These are phyloP conservation scores for Poeciliopsis retropinna DNA, from an alignment of 2,113 vertebrate species.

Conservation along the genomic window DNA sequence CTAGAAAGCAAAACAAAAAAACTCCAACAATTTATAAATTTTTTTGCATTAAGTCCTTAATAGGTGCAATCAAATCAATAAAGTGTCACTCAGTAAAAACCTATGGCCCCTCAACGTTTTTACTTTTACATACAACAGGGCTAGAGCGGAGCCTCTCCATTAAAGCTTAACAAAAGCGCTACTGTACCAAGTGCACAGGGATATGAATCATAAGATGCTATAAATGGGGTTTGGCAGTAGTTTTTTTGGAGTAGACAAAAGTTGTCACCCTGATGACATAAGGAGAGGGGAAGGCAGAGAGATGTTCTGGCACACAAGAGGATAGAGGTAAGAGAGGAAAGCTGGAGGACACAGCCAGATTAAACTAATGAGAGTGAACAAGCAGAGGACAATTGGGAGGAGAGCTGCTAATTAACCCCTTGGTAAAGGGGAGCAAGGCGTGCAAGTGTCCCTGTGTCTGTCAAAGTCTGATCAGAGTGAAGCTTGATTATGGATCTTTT, in stretches of 20 bases:
- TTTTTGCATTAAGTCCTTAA: background rate
- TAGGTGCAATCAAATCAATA: background rate
- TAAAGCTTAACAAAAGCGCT: background rate
- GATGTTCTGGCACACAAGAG: conserved; percentile 62
- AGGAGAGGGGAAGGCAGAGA: conserved; percentile 32
- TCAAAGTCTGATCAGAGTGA: conserved; percentile 14
- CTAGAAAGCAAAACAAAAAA: too few relatives aligned
- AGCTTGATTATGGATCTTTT: background rate
- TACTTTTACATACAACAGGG: background rate
- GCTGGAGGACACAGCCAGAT: conserved; percentile 77
- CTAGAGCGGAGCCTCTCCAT: background rate
- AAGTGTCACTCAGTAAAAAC: background rate
- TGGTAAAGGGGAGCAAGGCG: conserved; percentile 56
- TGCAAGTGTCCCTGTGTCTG: conserved; percentile 48
- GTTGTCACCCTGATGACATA: conserved; percentile 48
- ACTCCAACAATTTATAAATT: background rate
- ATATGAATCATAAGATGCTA: conserved; percentile 16
- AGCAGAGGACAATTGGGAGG: conserved; percentile 77
- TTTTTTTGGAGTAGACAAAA: conserved; percentile 22
- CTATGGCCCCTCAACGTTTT: background rate
- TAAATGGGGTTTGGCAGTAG: conserved; percentile 12
- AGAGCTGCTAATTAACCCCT: conserved; percentile 74
- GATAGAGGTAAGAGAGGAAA: conserved; percentile 54
- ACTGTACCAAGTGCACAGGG: background rate
- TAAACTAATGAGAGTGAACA: conserved; percentile 80